Conservation (phyloP, 2,113 vertebrate species). For the Arizona elegans region DNA sequence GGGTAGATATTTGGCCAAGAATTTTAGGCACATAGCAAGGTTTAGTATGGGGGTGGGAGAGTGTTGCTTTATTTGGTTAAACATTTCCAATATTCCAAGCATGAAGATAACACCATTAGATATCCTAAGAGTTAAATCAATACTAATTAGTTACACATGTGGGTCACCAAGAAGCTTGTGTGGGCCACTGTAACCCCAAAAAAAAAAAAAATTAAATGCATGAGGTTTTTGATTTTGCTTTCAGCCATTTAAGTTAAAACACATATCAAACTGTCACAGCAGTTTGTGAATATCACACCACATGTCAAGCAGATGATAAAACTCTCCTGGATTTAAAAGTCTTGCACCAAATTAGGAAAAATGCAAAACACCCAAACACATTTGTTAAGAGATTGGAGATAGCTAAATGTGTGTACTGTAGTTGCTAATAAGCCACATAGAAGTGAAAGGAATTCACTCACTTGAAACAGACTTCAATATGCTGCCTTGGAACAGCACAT, state of each 20-base stretch:
- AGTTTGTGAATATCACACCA: background rate
- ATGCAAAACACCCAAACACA: background rate
- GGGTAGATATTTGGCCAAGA: background rate
- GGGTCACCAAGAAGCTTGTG: background rate
- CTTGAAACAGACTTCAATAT: background rate
- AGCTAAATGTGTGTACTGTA: background rate
- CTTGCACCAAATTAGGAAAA: background rate
- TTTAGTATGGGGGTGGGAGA: background rate
- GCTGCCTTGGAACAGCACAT: background rate
- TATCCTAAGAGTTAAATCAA: background rate
- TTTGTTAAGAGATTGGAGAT: background rate
- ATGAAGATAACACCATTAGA: background rate
- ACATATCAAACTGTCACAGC: background rate
- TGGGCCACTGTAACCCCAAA: background rate
- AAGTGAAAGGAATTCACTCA: background rate
- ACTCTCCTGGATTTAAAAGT: background rate
- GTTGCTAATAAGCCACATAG: background rate
- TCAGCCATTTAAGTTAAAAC: background rate
- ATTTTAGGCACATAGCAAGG: background rate
- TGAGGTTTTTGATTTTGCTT: background rate
- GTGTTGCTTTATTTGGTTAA: background rate
- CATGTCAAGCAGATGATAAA: background rate
- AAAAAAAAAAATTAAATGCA: background rate
- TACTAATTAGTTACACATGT: slow-evolving; percentile 13
- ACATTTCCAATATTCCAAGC: slow-evolving; percentile 6